Base-by-base conservation (phyloP, 2,797 vertebrate genomes). In the Alcedo atthis region DNA sequence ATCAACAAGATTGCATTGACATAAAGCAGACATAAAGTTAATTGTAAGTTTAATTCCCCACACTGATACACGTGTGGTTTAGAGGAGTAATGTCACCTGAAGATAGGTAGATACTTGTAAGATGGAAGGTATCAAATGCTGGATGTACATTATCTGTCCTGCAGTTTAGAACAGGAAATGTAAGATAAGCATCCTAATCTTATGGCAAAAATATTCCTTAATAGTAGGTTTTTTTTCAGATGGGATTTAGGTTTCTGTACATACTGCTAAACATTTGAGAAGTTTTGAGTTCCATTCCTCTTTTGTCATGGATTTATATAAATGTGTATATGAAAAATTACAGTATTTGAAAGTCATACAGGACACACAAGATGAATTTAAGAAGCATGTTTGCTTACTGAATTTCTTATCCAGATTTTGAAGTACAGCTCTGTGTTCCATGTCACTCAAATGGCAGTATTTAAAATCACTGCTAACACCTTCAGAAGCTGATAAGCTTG, bases 401-500 rank as follows among this genome's bases (percentile, higher is more conserved):
- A 73, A 45, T 78, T 87, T 84, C 68, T 93, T 67, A 86, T 91
- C 83, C 85, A 66, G 84, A 84, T 85, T 88, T 68, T 70, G 54
- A 90, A 90, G 66, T 59, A 69, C 19, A 24, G 43, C 48, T 81
- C 55, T 77, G 0, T 74, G 53, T 77, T 80, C 62, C 32, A 9
- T 83, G 79, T 66, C 81, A 75, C 51, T 90, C 68, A 81, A 67
- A 92, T 37, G 15, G 22, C 33, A 78, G 53, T 85, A 69, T 87
- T 93, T 73, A 85, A 90, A 94, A 83, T 81, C 75, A 85, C 70
- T 81, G 86, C 78, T 89, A 89, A 87, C 76, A 75, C 81, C 62
- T 81, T 87, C 92, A 85, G 76, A 82, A 89, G 91, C 77, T 81
- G 88, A 87, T 89, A 92, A 93, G 88, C 86, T 92, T 89, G 86